Evolutionary conservation across 2,797 vertebrate genomes (phyloP), one percentile per base, ranked within the genome.

Genomic region (Propithecus perrieri): DNA sequence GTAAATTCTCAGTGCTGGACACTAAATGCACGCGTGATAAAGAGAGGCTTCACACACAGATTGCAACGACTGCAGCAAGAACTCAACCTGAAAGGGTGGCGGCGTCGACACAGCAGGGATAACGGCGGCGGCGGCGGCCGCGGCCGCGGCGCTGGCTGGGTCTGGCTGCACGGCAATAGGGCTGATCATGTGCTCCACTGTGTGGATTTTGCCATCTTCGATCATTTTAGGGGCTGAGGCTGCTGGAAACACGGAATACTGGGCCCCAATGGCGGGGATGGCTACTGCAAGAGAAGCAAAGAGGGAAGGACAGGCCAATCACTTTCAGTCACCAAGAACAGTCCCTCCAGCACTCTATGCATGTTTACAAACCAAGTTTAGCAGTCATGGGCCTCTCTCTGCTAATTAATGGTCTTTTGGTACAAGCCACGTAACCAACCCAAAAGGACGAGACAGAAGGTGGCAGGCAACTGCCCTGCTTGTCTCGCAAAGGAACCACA

Each of bases 121-220:
- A 97, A 99, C 99, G 0, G 98, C 98, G 0, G 98, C 98, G 0
- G 98, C 98, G 0, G 99, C 99, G 0, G 99, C 98, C 0, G 98
- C 98, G 0, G 99, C 99, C 0, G 99, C 98, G 0, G 99, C 99
- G 0, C 98, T 97, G 72, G 98, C 98, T 1, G 99, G 99, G 95
- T 99, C 99, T 74, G 99, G 99, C 95, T 99, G 99, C 94, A 99
- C 99, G 0, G 99, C 98, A 91, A 99, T 99, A 65, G 99, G 99
- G 98, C 99, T 99, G 84, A 99, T 99, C 95, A 99, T 99, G 98
- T 99, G 99, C 98, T 99, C 99, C 71, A 99, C 98, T 0, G 99
- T 35, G 72, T 99, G 99, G 96, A 99, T 98, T 98, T 99, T 99
- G 38, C 99, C 99, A 0, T 99, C 99, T 98, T 99, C 99, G 87